Evolutionary conservation across 2,888 invertebrate genomes (phyloP), one percentile per base, ranked within the genome.

Genomic region (Smittia aterrima): DNA sequence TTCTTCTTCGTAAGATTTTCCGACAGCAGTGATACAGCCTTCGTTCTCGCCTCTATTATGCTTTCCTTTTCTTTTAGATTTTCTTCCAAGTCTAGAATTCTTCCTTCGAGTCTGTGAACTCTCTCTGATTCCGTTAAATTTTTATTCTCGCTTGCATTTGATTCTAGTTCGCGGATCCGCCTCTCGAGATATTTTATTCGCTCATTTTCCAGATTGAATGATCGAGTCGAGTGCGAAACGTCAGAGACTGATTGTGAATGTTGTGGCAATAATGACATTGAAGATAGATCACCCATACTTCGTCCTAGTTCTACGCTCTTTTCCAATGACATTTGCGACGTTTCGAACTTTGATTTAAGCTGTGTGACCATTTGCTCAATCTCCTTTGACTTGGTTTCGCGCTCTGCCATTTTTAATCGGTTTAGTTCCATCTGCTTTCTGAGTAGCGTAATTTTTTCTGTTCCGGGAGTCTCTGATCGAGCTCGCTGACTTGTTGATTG

Each of bases 41-140:
- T 89, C 78, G 92, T 92, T 80, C 92, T 87, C 3, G 92, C 89
- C 81, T 90, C 89, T 79, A 94, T 91, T 70, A 94, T 90, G 79
- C 91, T 90, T 82, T 93, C 92, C 81, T 93, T 92, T 82, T 93
- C 92, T 79, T 88, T 89, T 1, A 93, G 84, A 82, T 89, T 89
- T 80, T 94, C 95, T 82, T 93, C 92, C 68, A 92, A 84, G 81
- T 96, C 95, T 76, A 95, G 82, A 66, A 95, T 87, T 74, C 78
- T 78, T 40, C 76, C 78, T 66, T 80, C 79, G 11, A 80, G 75
- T 27, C 76, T 76, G 70, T 79, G 13, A 77, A 77, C 25, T 41
- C 24, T 16, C n/a, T 70, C 71, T 7, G 71, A 24, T 40, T 74
- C 74, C 7, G 58, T 25, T 13, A 58, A 22, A 22, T 13, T 70